Conservation (phyloP, 2,797 vertebrate genomes). For the Acanthis flammea region DNA sequence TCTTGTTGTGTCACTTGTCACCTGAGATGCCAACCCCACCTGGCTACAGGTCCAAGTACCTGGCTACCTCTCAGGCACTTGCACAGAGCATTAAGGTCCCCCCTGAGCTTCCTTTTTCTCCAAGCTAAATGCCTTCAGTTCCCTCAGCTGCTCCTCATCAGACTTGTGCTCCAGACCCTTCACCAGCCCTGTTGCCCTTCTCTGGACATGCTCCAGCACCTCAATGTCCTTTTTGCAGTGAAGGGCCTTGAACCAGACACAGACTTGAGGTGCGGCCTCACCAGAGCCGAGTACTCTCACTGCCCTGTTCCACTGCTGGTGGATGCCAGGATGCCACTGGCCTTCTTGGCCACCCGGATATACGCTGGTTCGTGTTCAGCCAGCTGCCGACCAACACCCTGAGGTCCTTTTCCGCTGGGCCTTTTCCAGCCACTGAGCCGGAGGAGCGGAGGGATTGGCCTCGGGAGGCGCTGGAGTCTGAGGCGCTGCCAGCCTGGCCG, state of each 20-base stretch:
- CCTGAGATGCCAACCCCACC: neutral
- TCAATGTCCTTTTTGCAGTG: neutral
- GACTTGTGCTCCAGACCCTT: neutral
- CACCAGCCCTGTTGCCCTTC: fast-evolving
- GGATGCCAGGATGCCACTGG: too few relatives aligned
- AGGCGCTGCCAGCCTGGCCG: fast-evolving
- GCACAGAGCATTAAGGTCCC: neutral
- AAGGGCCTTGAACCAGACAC: neutral
- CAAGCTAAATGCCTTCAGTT: neutral
- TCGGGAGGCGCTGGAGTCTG: fast-evolving
- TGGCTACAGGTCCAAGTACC: too few relatives aligned
- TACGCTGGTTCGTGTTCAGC: fast-evolving
- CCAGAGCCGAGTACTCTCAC: fast-evolving
- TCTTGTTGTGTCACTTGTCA: neutral
- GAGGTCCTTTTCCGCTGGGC: too few relatives aligned
- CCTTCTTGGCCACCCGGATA: neutral
- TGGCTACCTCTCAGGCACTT: too few relatives aligned
- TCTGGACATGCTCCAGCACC: neutral
- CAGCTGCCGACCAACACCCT: neutral
- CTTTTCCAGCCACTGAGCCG: fast-evolving
- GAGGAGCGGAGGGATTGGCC: neutral
- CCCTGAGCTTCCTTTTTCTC: neutral
- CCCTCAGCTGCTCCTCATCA: neutral
- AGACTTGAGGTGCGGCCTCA: neutral
- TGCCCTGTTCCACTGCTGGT: fast-evolving